Base-by-base conservation (phyloP, 2,888 invertebrate species). In the Cancer borealis region DNA sequence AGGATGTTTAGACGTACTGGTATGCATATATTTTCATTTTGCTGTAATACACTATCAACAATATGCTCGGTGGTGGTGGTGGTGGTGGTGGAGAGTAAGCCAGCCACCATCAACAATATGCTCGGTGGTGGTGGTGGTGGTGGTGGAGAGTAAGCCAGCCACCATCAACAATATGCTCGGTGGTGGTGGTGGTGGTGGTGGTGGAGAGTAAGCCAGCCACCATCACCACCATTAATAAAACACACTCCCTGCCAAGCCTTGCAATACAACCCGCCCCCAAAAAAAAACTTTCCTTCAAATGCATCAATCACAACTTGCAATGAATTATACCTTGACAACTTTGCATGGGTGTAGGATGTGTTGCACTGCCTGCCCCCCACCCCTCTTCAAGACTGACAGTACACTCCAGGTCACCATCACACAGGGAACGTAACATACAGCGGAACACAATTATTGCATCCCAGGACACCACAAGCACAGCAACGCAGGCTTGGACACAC, bases 21-120 rank as follows among this genome's bases (percentile, higher is more conserved):
- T 89, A 45, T 88, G 88, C n/a, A 88, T 88, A 88, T 39, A 8
- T 39, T n/a, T 47, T 10, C 14, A 46, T 26, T 54, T 90, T 60
- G 60, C 90, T 60, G 14, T n/a, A 47, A 90, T 60, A 90, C 14
- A 90, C 4, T 8, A 87, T 84, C 26, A 79, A 60, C 60, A 60
- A 60, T 60, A 60, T 39, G 39, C 39, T 60, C 21, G 60, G 21
- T 60, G 60, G 60, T 60, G 60, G 60, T 60, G 60, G 60, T 60
- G 60, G 60, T 60, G 60, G 60, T 60, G 60, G 60, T 17, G 60
- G n/a, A n/a, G n/a, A 60, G 21, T 60, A 17, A 17, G 73, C 5
- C 73, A 21, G 73, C 73, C 73, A 26, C 26, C 8, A 26, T n/a
- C 8, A 8, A 21, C 73, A n/a, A n/a, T n/a, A n/a, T n/a, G n/a